Percentiles rank a stretch among this genome's conserved stretches.
Evolutionary conservation across 37 sponge, comb jelly and placozoan species (phyloP).

Genomic region (Axinella damicornis): DNA sequence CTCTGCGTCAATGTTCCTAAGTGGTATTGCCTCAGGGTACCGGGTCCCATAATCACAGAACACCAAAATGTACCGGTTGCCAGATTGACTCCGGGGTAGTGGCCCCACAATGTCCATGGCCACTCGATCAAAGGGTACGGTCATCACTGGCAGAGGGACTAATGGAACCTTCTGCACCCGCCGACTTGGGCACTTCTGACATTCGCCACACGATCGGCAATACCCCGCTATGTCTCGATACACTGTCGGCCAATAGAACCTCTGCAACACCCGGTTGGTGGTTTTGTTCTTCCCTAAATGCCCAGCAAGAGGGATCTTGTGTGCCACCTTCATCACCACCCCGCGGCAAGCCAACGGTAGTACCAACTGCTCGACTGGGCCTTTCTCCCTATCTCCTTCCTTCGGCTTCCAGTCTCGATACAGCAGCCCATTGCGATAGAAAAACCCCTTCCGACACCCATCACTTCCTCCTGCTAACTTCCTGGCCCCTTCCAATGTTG

Average conservation of each 20-base stretch:
- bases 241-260: conserved; percentile 65
- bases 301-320: conserved; percentile 47
- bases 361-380: conserved; percentile 47
- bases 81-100: conserved; percentile 25
- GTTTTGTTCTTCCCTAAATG: conserved; percentile 67
- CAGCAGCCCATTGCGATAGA: conserved; percentile 28
- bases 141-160: conserved; percentile 31
- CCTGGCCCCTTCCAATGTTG: neutral
- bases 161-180: conserved; percentile 23
- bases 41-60: conserved; percentile 63
- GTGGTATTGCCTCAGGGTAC: conserved; percentile 56
- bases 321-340: conserved; percentile 26
- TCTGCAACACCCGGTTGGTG: conserved; percentile 20
- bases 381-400: neutral
- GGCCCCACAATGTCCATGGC: conserved; percentile 76
- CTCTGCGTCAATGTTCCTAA: conserved; percentile 38
- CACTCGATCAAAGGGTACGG: conserved; percentile 41
- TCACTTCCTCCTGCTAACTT: neutral
- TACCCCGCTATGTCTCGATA: conserved; percentile 31
- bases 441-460: conserved; percentile 11
- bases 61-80: conserved; percentile 49
- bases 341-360: conserved; percentile 29
- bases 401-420: neutral
- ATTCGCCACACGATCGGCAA: conserved; percentile 38
- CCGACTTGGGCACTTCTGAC: conserved; percentile 9